phyloP scores from a whole-genome alignment of 1,140 invertebrate genomes.

The Trachelipus rathkii region DNA sequence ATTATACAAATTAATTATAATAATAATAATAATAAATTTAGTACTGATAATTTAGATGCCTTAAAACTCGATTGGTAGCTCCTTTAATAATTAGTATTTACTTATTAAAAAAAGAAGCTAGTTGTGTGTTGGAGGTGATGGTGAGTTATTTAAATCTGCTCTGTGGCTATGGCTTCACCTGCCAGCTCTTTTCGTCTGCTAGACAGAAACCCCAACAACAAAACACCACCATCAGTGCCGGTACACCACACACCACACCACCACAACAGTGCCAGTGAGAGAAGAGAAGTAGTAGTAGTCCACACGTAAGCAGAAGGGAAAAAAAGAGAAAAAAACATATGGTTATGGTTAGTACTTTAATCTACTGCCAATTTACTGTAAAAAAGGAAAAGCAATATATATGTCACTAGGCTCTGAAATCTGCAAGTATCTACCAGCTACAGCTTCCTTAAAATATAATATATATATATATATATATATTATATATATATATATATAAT shows the following conservation, averaged over 20 bases:
- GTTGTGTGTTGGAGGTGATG: slow-evolving; percentile 39
- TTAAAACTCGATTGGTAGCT: background rate
- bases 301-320: background rate
- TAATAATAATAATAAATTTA: too few relatives aligned
- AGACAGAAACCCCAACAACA: slow-evolving; percentile 24
- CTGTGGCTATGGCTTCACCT: slow-evolving; percentile 41
- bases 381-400: too few relatives aligned
- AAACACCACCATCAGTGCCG: too few relatives aligned
- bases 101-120: slow-evolving; percentile 38
- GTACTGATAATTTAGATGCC: too few relatives aligned
- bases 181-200: slow-evolving; percentile 38
- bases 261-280: background rate
- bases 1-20: too few relatives aligned
- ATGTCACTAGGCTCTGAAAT: too few relatives aligned
- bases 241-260: too few relatives aligned
- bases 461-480: slow-evolving; percentile 18
- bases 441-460: background rate
- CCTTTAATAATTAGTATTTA: slow-evolving; percentile 26
- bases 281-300: slow-evolving; percentile 2
- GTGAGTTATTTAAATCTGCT: slow-evolving; percentile 40
- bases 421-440: too few relatives aligned
- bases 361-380: background rate
- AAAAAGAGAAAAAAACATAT: background rate
- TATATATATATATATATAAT: slow-evolving; percentile 14
- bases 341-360: slow-evolving; percentile 25